Percentiles rank a stretch among this genome's conserved stretches.
phyloP scores from a whole-genome alignment of 2,797 vertebrate species.

The Fringilla coelebs region DNA sequence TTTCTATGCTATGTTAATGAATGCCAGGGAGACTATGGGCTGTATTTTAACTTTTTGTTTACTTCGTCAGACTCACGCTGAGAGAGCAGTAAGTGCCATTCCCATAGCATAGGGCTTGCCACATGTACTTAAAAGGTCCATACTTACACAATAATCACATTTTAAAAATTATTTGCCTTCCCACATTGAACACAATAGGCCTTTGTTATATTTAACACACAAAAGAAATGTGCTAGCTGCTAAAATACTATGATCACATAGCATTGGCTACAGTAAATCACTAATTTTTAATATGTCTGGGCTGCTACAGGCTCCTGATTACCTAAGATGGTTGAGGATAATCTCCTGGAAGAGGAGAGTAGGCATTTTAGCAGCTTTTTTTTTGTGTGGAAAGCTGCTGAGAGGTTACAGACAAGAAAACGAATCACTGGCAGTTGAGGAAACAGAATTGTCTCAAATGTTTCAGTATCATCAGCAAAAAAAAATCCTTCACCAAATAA shows the following conservation, averaged over 20 bases:
- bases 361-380: neutral
- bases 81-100: slow-evolving; percentile 63
- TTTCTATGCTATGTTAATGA: slow-evolving; percentile 72
- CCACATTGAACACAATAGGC: slow-evolving; percentile 68
- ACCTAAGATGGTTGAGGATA: neutral
- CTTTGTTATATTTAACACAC: slow-evolving; percentile 70
- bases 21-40: slow-evolving; percentile 62
- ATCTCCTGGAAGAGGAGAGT: slow-evolving; percentile 6
- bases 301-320: slow-evolving; percentile 11
- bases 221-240: slow-evolving; percentile 47
- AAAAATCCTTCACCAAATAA: neutral
- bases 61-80: slow-evolving; percentile 53
- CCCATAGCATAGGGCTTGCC: slow-evolving; percentile 47
- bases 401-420: neutral
- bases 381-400: neutral
- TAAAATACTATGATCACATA: slow-evolving; percentile 42
- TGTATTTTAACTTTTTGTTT: slow-evolving; percentile 74
- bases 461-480: neutral
- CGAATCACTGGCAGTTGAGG: fast-evolving
- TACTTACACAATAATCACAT: slow-evolving; percentile 63
- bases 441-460: neutral
- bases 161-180: slow-evolving; percentile 68
- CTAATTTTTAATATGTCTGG: slow-evolving; percentile 67
- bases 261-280: slow-evolving; percentile 20
- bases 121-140: slow-evolving; percentile 55